Evolutionary conservation across 2,113 vertebrate genomes (phyloP), one percentile per base, ranked within the genome.

Genomic region (Chaenogobius annularis): DNA sequence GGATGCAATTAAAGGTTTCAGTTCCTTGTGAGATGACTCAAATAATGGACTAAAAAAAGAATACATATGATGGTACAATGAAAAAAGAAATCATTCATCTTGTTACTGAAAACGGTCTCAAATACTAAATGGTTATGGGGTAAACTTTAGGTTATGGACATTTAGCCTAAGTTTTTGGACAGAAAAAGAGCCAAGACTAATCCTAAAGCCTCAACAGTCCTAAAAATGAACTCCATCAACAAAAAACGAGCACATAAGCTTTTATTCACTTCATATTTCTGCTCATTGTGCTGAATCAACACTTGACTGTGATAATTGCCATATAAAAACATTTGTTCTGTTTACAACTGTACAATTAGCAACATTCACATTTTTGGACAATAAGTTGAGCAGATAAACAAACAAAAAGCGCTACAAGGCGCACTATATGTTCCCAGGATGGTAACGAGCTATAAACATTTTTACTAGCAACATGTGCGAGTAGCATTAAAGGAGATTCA

Each of bases 241-340:
- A 50, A 61, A 12, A 68, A 69, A 37, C 37, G 62, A 22, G 23
- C 0, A 4, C 7, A 50, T 37, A 3, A 62, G 17, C 67, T 55
- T 79, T 35, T 14, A 26, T 58, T 26, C 52, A 80, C 67, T 65
- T 66, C 81, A 77, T 68, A 46, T 78, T 78, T 59, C 63, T 63
- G 58, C 68, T 31, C 14, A 59, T 37, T 62, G 61, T 50, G 79
- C 79, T 69, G 72, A 61, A 82, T 67, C 75, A 81, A 59, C 5
- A 48, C 20, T 83, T 14, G 66, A 75, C 44, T 82, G 71, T 37
- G 65, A 77, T 87, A 77, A 81, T 78, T 65, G 46, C 70, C 75
- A 77, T 73, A 83, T 88, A 81, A 86, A 86, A 78, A 69, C 47
- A 70, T 59, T 72, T 73, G 50, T 47, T 76, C 63, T 50, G 69